phyloP scores from a whole-genome alignment of 2,888 invertebrate genomes.

The Agrilus mali region DNA sequence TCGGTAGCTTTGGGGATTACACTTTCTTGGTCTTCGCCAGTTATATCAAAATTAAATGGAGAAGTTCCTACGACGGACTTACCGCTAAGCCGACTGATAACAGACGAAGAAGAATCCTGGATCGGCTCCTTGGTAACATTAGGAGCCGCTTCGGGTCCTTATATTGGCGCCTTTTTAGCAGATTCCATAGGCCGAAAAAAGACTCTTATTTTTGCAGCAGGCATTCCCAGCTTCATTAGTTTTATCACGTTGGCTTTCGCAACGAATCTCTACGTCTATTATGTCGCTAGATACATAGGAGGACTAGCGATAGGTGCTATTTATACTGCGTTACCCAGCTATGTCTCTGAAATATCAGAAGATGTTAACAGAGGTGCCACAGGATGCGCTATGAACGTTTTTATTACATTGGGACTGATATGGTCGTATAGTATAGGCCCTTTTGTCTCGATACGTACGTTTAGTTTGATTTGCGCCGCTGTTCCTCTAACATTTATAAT shows the following conservation, averaged over 20 bases:
- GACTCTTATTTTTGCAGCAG: conserved; percentile 42
- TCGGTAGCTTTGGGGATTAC: conserved; percentile 28
- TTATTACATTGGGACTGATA: conserved; percentile 55
- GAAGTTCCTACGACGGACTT: conserved; percentile 22
- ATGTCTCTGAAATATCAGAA: conserved; percentile 70
- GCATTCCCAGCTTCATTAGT: too few relatives aligned
- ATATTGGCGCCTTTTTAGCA: conserved; percentile 50
- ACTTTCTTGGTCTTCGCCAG: conserved; percentile 32
- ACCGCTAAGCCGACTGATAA: conserved; percentile 22
- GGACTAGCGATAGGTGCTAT: conserved; percentile 53
- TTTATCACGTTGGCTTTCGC: conserved; percentile 43
- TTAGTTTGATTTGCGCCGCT: conserved; percentile 38
- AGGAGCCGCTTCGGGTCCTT: conserved; percentile 44
- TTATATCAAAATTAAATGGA: conserved; percentile 12
- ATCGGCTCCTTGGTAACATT: conserved; percentile 35
- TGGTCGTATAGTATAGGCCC: conserved; percentile 59
- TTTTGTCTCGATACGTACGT: conserved; percentile 47
- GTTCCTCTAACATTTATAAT: conserved; percentile 40
- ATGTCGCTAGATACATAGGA: conserved; percentile 42
- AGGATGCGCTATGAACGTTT: conserved; percentile 52
- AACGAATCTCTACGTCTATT: conserved; percentile 33
- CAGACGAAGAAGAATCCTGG: conserved; percentile 33
- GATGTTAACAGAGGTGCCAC: conserved; percentile 61
- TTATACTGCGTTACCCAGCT: conserved; percentile 62
- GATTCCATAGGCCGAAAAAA: conserved; percentile 54